Percentiles rank a stretch among this genome's conserved stretches.
These are phyloP conservation scores for Cossypha caffra DNA, from an alignment of 2,797 vertebrate genomes.

Conservation along the genomic window DNA sequence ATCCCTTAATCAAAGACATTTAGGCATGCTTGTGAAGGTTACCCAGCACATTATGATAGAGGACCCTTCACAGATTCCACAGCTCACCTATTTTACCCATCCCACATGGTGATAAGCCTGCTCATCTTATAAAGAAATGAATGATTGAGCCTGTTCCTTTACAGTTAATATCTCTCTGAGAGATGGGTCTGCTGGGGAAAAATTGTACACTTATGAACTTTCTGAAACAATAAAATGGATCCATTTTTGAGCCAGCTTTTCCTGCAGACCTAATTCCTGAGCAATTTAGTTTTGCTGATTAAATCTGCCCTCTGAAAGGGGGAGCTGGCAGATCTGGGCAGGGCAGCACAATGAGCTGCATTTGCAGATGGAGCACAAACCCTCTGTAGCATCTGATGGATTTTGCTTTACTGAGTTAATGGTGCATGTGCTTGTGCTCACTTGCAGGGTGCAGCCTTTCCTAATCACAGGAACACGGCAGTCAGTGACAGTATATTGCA, in stretches of 20 bases:
- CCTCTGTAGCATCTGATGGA: background rate
- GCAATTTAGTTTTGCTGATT: background rate
- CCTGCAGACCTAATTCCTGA: background rate
- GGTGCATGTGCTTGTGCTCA: background rate
- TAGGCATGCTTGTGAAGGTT: background rate
- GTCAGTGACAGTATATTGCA: background rate
- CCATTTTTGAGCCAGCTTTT: background rate
- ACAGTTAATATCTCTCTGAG: background rate
- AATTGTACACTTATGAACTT: background rate
- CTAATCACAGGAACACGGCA: background rate
- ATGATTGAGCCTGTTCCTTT: constrained; percentile 1
- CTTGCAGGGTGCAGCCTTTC: background rate
- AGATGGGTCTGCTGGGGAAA: background rate
- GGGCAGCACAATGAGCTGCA: background rate
- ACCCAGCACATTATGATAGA: background rate
- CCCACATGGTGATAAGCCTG: background rate
- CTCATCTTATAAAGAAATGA: background rate
- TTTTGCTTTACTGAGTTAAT: background rate
- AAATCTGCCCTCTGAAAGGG: background rate
- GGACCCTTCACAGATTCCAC: background rate
- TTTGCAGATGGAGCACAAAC: background rate
- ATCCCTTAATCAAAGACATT: background rate
- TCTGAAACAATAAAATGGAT: background rate
- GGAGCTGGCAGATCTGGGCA: background rate
- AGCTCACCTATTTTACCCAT: background rate